Base-by-base conservation (phyloP, 2,113 vertebrate species). In the Engystomops pustulosus region DNA sequence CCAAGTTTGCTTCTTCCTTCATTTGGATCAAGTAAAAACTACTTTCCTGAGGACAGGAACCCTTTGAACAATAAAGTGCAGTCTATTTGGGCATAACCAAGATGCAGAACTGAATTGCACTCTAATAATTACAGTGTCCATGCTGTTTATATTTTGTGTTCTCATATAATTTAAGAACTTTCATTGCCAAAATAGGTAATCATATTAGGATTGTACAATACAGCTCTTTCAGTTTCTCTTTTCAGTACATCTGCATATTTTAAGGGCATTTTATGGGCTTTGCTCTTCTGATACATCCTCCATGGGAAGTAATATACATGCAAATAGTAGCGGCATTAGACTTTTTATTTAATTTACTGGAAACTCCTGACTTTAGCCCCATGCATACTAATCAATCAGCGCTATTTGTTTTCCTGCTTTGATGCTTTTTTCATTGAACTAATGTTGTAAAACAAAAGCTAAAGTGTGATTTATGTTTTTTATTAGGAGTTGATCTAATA, bases 261-360 rank as follows among this genome's bases (percentile, higher is more conserved):
- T 55, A 58, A 81, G 49, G 32, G 47, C 32, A 55, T 70, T 53
- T 81, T 30, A 70, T 71, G 47, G 34, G 34, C 49, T 81, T 34
- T 71, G 67, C 32, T 71, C 38, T 30, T 23, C 30, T 71, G 80
- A 71, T 81, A 81, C 34, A 53, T 81, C 51, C 65, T 71, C 67
- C 49, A 81, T 71, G 67, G 80, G 49, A 81, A 71, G 67, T 71
- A 71, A 71, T 81, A 81, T 49, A 58, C 67, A 70, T 81, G 80
- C 67, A 81, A 68, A 81, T 81, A 71, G 53, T 71, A 71, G 38
- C 23, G 18, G 34, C 49, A 81, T 71, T 81, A 55, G 80, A 23
- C 30, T 71, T 71, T 81, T 70, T 71, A 71, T 81, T 68, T 60
- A 69, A 80, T 80, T 80, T 69, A 36, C 44, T 67, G 30, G 30